phyloP scores from a whole-genome alignment of 2,888 invertebrate species.

The Parelbella ahira region DNA sequence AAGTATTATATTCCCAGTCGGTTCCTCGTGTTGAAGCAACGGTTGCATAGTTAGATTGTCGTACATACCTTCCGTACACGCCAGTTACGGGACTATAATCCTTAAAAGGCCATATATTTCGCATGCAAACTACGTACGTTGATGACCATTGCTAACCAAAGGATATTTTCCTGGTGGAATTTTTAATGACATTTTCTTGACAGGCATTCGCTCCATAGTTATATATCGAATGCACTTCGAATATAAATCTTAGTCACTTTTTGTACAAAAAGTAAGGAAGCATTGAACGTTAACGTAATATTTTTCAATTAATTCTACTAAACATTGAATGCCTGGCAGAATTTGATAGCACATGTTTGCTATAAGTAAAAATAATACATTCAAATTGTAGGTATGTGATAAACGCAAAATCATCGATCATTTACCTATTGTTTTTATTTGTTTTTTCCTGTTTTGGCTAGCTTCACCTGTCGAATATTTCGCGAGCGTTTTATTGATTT shows the following conservation, averaged over 20 bases:
- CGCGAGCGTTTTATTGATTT: too few relatives aligned
- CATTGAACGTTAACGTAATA: neutral
- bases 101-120: conserved; percentile 37
- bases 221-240: conserved; percentile 28
- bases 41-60: conserved; percentile 13
- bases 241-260: conserved; percentile 23
- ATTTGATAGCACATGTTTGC: too few relatives aligned
- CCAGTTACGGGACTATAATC: conserved; percentile 36
- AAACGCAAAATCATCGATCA: too few relatives aligned
- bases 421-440: too few relatives aligned
- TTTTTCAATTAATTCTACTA: neutral
- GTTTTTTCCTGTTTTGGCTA: too few relatives aligned
- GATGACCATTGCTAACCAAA: conserved; percentile 35
- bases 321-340: neutral
- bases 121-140: conserved; percentile 38
- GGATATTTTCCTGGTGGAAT: conserved; percentile 35
- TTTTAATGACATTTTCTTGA: conserved; percentile 30
- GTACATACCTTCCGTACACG: conserved; percentile 27
- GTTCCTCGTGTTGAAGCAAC: too few relatives aligned
- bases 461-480: too few relatives aligned
- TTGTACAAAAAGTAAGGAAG: neutral
- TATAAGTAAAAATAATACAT: too few relatives aligned
- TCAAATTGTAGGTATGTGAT: too few relatives aligned
- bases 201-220: conserved; percentile 13
- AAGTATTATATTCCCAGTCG: too few relatives aligned